Evolutionary conservation across 2,113 vertebrate genomes (phyloP), one percentile per base, ranked within the genome.

Genomic region (Lagopus leucura): DNA sequence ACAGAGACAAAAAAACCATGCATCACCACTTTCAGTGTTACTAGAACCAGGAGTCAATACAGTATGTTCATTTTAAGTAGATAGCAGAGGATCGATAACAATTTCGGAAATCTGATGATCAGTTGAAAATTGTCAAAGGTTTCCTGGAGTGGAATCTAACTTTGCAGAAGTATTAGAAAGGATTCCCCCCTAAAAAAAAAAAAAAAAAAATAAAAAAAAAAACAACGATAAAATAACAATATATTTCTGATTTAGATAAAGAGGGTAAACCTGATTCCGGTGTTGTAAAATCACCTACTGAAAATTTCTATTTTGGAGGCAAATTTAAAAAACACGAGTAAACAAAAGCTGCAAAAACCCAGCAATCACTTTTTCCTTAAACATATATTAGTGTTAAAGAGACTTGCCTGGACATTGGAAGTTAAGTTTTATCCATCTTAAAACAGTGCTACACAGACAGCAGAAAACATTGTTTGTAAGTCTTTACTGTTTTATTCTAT

Each of bases 401-500:
- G 19, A 81, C 16, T 45, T 91, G 24, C 40, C 32, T 45, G 10
- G 15, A 25, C 58, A 48, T 9, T 76, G 47, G 20, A 87, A 11
- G 2, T 72, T 79, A n/a, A 79, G 8, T 15, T 24, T n/a, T 25
- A 70, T 34, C 18, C 40, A 50, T 40, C 12, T 74, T 55, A 77
- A 13, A 91, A 69, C 3, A 88, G 10, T 11, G 74, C 2, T 40
- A 94, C 83, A 83, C 30, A 86, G 50, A 82, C 3, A 5, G 45
- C 17, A 93, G 28, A 92, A 92, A 81, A 75, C 48, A 81, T 52
- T 86, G 38, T 86, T 91, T 40, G 36, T 7, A 75, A 32, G 19
- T 67, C 30, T 86, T 67, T 52, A 81, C 34, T 78, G 52, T 13
- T 96, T 94, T 94, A 81, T 95, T 94, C 73, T 69, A 13, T 10